Evolutionary conservation across 2,888 invertebrate genomes (phyloP).

Genomic region (Lissonota sp.): DNA sequence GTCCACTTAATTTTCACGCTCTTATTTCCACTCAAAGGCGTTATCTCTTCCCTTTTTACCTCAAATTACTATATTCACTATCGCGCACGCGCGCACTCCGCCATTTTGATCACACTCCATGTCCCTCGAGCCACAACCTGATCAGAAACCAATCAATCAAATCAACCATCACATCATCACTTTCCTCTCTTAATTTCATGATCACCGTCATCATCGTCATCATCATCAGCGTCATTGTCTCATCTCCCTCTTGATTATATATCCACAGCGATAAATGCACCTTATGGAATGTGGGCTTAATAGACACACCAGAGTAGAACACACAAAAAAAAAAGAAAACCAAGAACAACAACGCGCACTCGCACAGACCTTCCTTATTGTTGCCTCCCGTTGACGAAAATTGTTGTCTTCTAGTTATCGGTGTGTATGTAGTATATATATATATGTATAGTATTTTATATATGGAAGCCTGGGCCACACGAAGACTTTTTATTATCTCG

Average conservation of each 20-base stretch:
- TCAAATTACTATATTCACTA: conserved; percentile 30
- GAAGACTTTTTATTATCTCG: conserved; percentile 77
- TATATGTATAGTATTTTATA: conserved; percentile 68
- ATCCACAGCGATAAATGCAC: conserved; percentile 36
- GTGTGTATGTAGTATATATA: conserved; percentile 47
- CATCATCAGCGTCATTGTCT: not conserved
- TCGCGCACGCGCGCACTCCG: conserved; percentile 34
- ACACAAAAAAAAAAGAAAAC: not conserved
- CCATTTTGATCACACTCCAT: conserved; percentile 47
- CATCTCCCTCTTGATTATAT: not conserved
- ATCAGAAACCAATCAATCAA: conserved; percentile 16
- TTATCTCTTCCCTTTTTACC: not conserved
- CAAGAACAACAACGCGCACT: conserved; percentile 28
- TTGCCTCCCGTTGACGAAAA: conserved; percentile 1
- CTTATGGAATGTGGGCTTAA: conserved; percentile 34
- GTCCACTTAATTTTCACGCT: conserved; percentile 36
- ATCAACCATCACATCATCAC: conserved; percentile 43
- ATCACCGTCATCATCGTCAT: conserved; percentile 2
- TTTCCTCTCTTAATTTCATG: conserved; percentile 6
- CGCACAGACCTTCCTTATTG: not conserved
- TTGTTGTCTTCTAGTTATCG: conserved; percentile 20
- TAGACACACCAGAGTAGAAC: conserved; percentile 33
- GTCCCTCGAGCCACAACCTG: conserved; percentile 12
- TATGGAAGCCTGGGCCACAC: conserved; percentile 81
- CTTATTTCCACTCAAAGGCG: conserved; percentile 23